A percentile compares a stretch with the other conserved stretches of the same genome.
Evolutionary conservation across 2,113 vertebrate species (phyloP).

Genomic region (Planiliza haematocheilus): DNA sequence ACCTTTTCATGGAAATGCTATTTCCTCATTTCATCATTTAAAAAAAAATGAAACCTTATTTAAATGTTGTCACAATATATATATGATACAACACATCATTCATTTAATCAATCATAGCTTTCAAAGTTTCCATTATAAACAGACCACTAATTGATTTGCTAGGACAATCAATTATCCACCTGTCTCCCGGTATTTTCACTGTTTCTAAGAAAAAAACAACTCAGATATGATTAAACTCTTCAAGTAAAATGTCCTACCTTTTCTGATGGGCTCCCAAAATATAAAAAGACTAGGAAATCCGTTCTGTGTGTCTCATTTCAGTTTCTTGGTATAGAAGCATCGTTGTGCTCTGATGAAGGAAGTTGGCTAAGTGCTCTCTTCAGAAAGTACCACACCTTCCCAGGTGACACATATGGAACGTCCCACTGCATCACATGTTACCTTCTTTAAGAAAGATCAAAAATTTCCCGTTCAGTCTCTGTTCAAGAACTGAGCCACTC

Average conservation of each 20-base stretch:
- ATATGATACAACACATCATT: not conserved
- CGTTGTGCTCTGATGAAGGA: conserved; percentile 9
- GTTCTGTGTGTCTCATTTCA: not conserved
- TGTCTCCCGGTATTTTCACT: conserved; percentile 21
- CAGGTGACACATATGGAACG: conserved; percentile 33
- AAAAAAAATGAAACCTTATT: not conserved
- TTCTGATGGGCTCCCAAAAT: not conserved
- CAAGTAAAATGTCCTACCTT: conserved; percentile 59
- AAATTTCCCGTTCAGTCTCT: too few relatives aligned
- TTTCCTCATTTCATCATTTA: conserved; percentile 2
- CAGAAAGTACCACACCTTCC: conserved; percentile 8
- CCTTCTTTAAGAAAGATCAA: conserved; percentile 35
- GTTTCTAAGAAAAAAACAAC: not conserved
- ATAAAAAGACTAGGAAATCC: not conserved
- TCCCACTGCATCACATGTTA: conserved; percentile 27
- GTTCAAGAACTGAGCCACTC: too few relatives aligned
- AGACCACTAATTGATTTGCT: not conserved
- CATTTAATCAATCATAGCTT: not conserved
- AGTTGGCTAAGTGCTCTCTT: not conserved
- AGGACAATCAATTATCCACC: conserved; percentile 23
- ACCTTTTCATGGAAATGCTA: not conserved
- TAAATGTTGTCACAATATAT: not conserved
- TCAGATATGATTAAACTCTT: not conserved
- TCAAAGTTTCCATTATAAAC: not conserved
- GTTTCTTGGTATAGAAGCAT: conserved; percentile 25